Conservation (phyloP, 2,888 invertebrate genomes). For the Smittia sp. region DNA sequence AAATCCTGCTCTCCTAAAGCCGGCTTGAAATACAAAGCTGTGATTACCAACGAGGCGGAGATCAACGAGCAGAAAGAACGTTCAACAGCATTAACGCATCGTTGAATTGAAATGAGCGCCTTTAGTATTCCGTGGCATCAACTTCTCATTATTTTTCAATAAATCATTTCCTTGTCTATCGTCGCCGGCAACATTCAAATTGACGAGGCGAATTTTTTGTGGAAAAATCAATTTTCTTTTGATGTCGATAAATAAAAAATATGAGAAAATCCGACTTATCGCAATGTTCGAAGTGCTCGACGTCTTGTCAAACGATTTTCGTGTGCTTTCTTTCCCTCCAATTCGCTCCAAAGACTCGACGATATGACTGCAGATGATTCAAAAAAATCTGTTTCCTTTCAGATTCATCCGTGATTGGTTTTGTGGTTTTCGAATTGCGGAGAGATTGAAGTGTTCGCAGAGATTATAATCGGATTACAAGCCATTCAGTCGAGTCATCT, state of each 20-base stretch:
- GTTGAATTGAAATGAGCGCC: slow-evolving; percentile 21
- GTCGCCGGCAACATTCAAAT: background rate
- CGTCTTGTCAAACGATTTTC: too few species aligned
- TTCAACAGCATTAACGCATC: slow-evolving; percentile 34
- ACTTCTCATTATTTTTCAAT: slow-evolving; percentile 36
- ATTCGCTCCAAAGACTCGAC: background rate
- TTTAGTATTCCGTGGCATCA: background rate
- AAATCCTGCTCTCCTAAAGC: background rate
- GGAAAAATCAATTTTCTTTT: slow-evolving; percentile 23
- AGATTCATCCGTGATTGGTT: too few species aligned
- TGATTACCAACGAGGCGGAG: background rate
- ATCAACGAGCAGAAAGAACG: background rate
- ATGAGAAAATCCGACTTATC: background rate
- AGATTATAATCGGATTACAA: background rate
- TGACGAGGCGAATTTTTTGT: background rate
- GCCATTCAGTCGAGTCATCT: too few species aligned
- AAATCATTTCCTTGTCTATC: slow-evolving; percentile 30
- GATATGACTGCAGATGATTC: background rate
- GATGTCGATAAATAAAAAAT: background rate
- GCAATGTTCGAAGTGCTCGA: too few species aligned
- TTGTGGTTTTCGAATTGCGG: background rate
- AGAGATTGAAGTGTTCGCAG: background rate
- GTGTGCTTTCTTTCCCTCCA: background rate
- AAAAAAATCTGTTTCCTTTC: background rate
- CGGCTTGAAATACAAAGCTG: background rate